Evolutionary conservation across 1,140 invertebrate species (phyloP).

Genomic region (Dendroctonus ponderosae): DNA sequence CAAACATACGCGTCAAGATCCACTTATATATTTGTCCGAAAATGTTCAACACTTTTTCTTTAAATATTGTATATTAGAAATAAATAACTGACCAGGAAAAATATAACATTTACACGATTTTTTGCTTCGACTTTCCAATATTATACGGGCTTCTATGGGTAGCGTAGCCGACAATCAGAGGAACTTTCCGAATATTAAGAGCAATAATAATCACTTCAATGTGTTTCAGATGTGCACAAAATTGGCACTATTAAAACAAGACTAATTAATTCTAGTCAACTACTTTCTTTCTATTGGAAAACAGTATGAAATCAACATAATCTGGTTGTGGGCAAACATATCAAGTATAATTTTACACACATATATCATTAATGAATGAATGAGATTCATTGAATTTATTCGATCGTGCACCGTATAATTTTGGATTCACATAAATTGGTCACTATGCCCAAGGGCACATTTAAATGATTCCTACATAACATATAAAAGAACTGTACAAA

Average conservation of each 20-base stretch:
- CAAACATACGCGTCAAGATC: constrained; percentile 47
- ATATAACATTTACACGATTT: constrained; percentile 49
- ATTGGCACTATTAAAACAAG: no score
- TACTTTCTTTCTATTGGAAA: no score
- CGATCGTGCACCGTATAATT: constrained; percentile 17
- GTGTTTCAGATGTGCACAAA: no score
- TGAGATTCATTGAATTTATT: neutral
- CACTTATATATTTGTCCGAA: constrained; percentile 30
- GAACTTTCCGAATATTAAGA: no score
- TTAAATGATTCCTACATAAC: constrained; percentile 35
- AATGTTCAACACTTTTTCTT: constrained; percentile 44
- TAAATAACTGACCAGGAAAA: constrained; percentile 48
- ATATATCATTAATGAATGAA: no score
- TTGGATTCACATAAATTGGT: constrained; percentile 40
- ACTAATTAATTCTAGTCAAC: no score
- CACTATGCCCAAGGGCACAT: constrained; percentile 42
- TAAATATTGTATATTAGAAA: constrained; percentile 43
- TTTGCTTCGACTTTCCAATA: constrained; percentile 15
- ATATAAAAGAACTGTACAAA: constrained; percentile 40
- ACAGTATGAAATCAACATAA: no score
- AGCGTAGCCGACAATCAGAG: neutral
- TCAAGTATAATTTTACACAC: no score
- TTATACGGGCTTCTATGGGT: constrained; percentile 15
- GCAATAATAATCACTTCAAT: no score
- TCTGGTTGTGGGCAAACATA: no score